Conservation (phyloP, 1,140 invertebrate species). For the Euura saliciscinereae region DNA sequence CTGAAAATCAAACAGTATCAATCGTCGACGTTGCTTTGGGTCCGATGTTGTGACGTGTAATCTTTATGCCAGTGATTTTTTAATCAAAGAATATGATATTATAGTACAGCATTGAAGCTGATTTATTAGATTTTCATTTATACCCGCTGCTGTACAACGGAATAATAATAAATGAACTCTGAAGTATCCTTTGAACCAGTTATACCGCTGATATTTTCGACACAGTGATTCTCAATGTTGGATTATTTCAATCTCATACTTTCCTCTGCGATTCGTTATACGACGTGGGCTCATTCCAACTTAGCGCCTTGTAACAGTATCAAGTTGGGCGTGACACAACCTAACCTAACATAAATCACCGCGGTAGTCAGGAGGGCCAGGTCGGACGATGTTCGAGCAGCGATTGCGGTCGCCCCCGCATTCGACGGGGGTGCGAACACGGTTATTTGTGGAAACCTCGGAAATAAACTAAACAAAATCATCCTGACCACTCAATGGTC, state of each 20-base stretch:
- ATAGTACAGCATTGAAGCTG: constrained; percentile 39
- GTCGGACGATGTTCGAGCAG: constrained; percentile 7
- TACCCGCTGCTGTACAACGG: not conserved
- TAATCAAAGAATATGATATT: constrained; percentile 53
- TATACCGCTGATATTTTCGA: not conserved
- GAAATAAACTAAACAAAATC: too few relatives aligned
- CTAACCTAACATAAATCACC: constrained; percentile 55
- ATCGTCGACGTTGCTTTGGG: constrained; percentile 18
- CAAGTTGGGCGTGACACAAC: constrained; percentile 56
- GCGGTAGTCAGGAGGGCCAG: constrained; percentile 26
- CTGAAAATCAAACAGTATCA: constrained; percentile 34
- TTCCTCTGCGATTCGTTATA: constrained; percentile 14
- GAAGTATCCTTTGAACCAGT: not conserved
- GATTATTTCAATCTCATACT: not conserved
- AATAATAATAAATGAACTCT: not conserved
- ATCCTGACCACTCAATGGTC: too few relatives aligned
- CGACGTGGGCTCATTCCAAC: constrained; percentile 33
- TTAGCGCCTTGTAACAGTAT: constrained; percentile 58
- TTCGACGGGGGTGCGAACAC: not conserved
- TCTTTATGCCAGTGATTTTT: constrained; percentile 45
- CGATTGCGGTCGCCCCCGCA: not conserved
- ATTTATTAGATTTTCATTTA: constrained; percentile 43
- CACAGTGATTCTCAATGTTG: not conserved
- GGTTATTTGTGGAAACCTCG: not conserved
- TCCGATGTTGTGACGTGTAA: constrained; percentile 36